These are phyloP conservation scores for Epizoanthus scotinus DNA, from an alignment of 92 coral and sea anemone species.

Conservation along the genomic window DNA sequence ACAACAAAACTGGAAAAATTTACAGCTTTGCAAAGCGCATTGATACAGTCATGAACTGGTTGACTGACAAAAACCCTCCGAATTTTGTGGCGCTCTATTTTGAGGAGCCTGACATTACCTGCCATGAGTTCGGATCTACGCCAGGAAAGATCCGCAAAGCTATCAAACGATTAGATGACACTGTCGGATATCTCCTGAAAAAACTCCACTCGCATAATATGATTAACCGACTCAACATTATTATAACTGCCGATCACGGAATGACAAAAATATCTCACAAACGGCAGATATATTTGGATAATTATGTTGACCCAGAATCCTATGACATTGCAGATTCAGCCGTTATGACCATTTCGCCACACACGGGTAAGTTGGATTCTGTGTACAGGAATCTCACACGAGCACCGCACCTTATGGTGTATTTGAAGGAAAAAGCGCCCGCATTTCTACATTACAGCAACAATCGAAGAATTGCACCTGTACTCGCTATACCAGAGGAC, in stretches of 20 bases:
- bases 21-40: constrained; percentile 63
- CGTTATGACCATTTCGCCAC: constrained; percentile 63
- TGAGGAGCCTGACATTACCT: constrained; percentile 80
- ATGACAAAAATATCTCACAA: constrained; percentile 71
- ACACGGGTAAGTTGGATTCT: constrained; percentile 44
- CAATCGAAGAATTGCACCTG: constrained; percentile 70
- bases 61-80: constrained; percentile 73
- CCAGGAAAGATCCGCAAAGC: constrained; percentile 50
- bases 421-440: constrained; percentile 72
- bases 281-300: constrained; percentile 55
- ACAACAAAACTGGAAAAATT: constrained; percentile 57
- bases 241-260: constrained; percentile 87
- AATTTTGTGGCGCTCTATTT: constrained; percentile 81
- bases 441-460: constrained; percentile 52
- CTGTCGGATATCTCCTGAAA: constrained; percentile 63
- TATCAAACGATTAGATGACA: constrained; percentile 60
- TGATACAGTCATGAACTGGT: constrained; percentile 67
- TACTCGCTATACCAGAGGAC: constrained; percentile 65
- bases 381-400: constrained; percentile 61
- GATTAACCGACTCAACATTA: constrained; percentile 67
- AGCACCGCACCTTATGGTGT: constrained; percentile 67
- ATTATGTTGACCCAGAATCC: constrained; percentile 56
- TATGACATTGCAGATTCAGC: constrained; percentile 79
- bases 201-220: constrained; percentile 44
- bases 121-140: constrained; percentile 65